A percentile compares a stretch with the other conserved stretches of the same genome.
These are phyloP conservation scores for Drosophila mimica DNA, from an alignment of 2,888 invertebrate genomes.

Conservation along the genomic window DNA sequence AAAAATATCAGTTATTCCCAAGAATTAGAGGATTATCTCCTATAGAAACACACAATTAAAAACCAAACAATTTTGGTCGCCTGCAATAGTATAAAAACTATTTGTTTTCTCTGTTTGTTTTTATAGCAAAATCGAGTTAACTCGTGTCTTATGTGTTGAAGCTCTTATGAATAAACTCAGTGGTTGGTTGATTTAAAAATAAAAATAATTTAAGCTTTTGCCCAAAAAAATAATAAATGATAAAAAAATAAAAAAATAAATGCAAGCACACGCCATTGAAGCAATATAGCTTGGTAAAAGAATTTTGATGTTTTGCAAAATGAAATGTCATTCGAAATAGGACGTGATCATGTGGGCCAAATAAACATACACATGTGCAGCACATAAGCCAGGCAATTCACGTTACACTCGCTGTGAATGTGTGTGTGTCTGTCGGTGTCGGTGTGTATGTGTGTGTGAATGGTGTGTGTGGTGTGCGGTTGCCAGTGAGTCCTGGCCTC, in stretches of 20 bases:
- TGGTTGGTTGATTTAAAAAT: slow-evolving; percentile 2
- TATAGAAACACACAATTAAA: background rate
- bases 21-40: background rate
- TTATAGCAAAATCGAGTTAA: background rate
- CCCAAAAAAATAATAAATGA: slow-evolving; percentile 4
- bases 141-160: slow-evolving; percentile 26
- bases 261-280: background rate
- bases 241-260: slow-evolving; percentile 7
- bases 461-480: slow-evolving; percentile 10
- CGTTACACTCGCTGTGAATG: slow-evolving; percentile 12
- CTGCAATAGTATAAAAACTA: background rate
- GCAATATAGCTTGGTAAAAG: slow-evolving; percentile 18
- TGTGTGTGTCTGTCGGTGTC: slow-evolving; percentile 3
- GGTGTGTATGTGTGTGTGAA: background rate
- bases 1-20: background rate
- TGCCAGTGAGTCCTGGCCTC: slow-evolving; percentile 24
- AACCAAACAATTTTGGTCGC: background rate
- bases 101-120: background rate
- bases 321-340: slow-evolving; percentile 70
- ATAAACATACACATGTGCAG: background rate
- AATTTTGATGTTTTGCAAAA: slow-evolving; percentile 64
- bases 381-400: slow-evolving; percentile 28
- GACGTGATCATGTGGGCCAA: slow-evolving; percentile 58
- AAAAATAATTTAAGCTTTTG: slow-evolving; percentile 5
- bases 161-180: slow-evolving; percentile 22